Base-by-base conservation (phyloP, 2,797 vertebrate species). In the Oreochromis mossambicus region DNA sequence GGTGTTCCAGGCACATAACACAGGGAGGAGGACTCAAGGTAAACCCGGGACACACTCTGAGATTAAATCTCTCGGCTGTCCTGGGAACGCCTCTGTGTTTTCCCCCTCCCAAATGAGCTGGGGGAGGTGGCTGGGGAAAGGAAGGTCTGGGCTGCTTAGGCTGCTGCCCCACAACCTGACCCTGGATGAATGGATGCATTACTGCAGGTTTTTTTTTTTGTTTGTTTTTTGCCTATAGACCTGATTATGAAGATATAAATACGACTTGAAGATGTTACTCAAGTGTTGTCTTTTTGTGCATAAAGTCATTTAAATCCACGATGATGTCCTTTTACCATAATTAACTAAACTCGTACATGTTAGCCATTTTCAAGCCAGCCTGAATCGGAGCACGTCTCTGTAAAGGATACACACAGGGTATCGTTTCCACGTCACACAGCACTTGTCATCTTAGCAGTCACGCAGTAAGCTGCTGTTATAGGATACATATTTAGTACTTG, bases 401-500 rank as follows among this genome's bases (percentile, higher is more conserved):
- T 68, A 8, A 81, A 41, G 24, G 32, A n/a, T 15, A 5, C 52
- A 34, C 11, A 34, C 55, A 77, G 79, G 5, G 36, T 66, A 50
- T 43, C 3, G 41, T 24, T 78, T 7, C 46, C 46, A 36, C 24
- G 51, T 14, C 76, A 78, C 73, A 76, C 55, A 77, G 77, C 73
- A 55, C 88, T 85, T 83, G 80, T 58, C 68, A 50, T 89, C 92
- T 93, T 81, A 91, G 43, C 83, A 83, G 75, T 84, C 75, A 46
- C 56, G 51, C 89, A 85, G 52, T 84, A 80, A 89, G 87, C 77
- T 78, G 17, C 73, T 91, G 81, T 91, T 91, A 88, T 84, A 70
- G 50, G 86, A 91, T 84, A 89, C 87, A 83, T 90, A 77, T 93
- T 93, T 91, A 86, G 91, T 90, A 26, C 73, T 77, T 86, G 89